Percentiles rank a stretch among this genome's conserved stretches.
phyloP scores from a whole-genome alignment of 2,888 invertebrate species.

The Andrena camellia region DNA sequence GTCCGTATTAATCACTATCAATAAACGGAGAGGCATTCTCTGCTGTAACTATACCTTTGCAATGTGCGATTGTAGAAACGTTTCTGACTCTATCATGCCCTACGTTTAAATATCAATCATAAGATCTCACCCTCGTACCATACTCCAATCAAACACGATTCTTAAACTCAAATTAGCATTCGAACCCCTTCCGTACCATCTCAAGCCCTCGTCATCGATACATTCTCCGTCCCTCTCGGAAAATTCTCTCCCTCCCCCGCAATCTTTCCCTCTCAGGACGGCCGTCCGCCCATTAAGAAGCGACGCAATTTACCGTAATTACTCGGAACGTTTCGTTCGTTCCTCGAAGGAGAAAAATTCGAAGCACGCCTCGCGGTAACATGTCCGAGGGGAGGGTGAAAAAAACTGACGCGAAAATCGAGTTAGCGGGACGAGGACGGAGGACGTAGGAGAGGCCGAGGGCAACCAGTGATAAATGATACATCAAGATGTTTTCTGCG shows the following conservation, averaged over 20 bases:
- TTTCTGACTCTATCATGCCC: too few species aligned
- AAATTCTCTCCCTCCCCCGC: not conserved
- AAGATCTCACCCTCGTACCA: too few species aligned
- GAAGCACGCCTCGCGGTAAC: not conserved
- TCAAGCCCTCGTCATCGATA: too few species aligned
- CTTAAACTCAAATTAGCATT: too few species aligned
- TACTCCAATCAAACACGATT: too few species aligned
- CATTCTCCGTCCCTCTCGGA: not conserved
- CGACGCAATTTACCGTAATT: constrained; percentile 8
- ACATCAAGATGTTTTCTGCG: constrained; percentile 74
- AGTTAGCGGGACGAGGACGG: constrained; percentile 17
- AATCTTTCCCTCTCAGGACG: not conserved
- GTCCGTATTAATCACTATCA: constrained; percentile 55
- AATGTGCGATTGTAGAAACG: too few species aligned
- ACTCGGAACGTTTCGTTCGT: constrained; percentile 1
- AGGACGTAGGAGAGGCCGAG: constrained; percentile 46
- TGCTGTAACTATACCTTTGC: not conserved
- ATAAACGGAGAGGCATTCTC: constrained; percentile 3
- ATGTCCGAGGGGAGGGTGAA: not conserved
- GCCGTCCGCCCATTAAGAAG: not conserved
- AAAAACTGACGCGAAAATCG: constrained; percentile 29
- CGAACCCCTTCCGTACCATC: too few species aligned
- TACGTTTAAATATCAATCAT: too few species aligned
- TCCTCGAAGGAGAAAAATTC: constrained; percentile 13
- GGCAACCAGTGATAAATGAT: constrained; percentile 71